Evolutionary conservation across 2,888 invertebrate species (phyloP), one percentile per base, ranked within the genome.

Genomic region (Drosophila nr. perissopoda): DNA sequence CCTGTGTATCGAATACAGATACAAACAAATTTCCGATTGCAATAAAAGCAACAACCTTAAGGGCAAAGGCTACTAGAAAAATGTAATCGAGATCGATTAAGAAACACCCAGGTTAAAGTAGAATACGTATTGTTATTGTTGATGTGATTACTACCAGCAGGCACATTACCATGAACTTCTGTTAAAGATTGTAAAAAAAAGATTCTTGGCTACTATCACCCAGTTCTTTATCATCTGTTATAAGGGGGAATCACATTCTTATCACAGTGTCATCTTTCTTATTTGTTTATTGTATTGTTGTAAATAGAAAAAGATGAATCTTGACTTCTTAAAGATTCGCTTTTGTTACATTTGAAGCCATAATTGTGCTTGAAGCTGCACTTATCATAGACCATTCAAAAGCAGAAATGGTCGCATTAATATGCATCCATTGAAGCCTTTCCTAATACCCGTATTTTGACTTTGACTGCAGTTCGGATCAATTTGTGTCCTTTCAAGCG

Each of bases 391-490:
- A 2, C 27, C 11, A 16, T 48, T 18, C 34, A 27, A 29, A 8
- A 29, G 10, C 46, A 33, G 8, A 65, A 64, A 58, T 4, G 33
- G 58, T 10, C 73, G 36, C 40, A 38, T 59, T 62, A 46, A 70
- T 60, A 65, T 65, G 75, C 53, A n/a, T 49, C 49, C 48, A 16
- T n/a, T 64, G 29, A 46, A 61, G 64, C 56, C 7, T 52, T 67
- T 59, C 42, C 61, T 56, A 69, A 80, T 62, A 57, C 31, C 60
- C 46, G 57, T 25, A 49, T 46, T 66, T 64, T 61, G 49, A 51
- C 58, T 76, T 83, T 53, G 59, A 66, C 27, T 72, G 60, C 69
- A 72, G 53, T 5, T 25, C 27, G 52, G 64, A 71, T 80, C 60
- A 61, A 68, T 69, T 75, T 70, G 57, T 34, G 63, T 61, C 21